phyloP scores from a whole-genome alignment of 1,140 invertebrate species.

The Ephestia elutella region DNA sequence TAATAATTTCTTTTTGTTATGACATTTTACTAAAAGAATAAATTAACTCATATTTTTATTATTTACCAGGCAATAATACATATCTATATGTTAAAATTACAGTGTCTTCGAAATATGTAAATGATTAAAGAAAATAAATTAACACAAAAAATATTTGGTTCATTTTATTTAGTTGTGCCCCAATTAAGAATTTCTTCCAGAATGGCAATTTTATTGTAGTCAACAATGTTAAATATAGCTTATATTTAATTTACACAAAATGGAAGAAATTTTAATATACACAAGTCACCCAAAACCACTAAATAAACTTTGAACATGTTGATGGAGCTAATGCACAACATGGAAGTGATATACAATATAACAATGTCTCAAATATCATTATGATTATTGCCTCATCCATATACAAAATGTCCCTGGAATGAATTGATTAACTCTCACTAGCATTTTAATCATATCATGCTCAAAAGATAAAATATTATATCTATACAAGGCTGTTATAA shows the following conservation, averaged over 20 bases:
- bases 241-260: neutral
- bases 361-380: slow-evolving; percentile 20
- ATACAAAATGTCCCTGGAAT: slow-evolving; percentile 40
- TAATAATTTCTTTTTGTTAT: slow-evolving; percentile 18
- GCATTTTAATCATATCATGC: slow-evolving; percentile 32
- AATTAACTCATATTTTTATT: neutral
- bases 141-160: slow-evolving; percentile 3
- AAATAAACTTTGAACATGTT: neutral
- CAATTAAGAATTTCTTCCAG: neutral
- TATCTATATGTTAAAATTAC: slow-evolving; percentile 1
- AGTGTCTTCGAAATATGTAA: neutral
- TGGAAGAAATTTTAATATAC: neutral
- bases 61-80: slow-evolving; percentile 5
- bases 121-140: neutral
- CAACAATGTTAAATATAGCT: neutral
- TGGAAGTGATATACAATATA: slow-evolving; percentile 17
- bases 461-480: slow-evolving; percentile 18
- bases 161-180: slow-evolving; percentile 2
- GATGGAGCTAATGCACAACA: neutral
- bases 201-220: neutral
- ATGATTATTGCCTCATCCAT: slow-evolving; percentile 35
- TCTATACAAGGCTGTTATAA: slow-evolving; percentile 16
- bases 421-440: slow-evolving; percentile 29
- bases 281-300: slow-evolving; percentile 6
- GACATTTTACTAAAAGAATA: slow-evolving; percentile 8